Conservation (phyloP, 2,888 invertebrate species). For the Geophilus truncorum region DNA sequence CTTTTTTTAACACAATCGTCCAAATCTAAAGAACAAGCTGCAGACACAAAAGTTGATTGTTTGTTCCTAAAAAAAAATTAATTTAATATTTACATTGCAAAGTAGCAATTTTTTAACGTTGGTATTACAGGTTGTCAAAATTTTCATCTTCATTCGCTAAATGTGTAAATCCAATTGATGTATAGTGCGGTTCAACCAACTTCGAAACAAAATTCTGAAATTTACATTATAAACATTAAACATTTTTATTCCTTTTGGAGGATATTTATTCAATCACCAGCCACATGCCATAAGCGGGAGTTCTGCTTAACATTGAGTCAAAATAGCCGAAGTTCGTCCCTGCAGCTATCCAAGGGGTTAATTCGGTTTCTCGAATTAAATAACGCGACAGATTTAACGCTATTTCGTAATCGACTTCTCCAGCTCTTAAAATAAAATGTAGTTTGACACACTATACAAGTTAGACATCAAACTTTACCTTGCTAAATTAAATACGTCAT, state of each 20-base stretch:
- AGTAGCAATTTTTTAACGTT: neutral
- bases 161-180: neutral
- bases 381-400: conserved; percentile 77
- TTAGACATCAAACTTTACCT: neutral
- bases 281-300: conserved; percentile 35
- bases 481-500: conserved; percentile 22
- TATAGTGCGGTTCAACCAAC: neutral
- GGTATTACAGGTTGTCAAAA: neutral
- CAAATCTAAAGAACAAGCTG: neutral
- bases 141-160: neutral
- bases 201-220: neutral
- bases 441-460: neutral
- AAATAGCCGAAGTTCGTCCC: conserved; percentile 58
- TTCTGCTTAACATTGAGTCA: conserved; percentile 31
- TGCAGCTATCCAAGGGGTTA: conserved; percentile 79
- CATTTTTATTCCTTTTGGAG: neutral
- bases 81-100: neutral
- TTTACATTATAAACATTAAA: neutral
- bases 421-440: conserved; percentile 54
- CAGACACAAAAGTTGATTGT: neutral
- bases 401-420: conserved; percentile 61
- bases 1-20: neutral
- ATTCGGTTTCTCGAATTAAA: conserved; percentile 66
- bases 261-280: neutral
- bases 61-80: neutral